Base-by-base conservation (phyloP, 2,113 vertebrate species). In the Chaetodon trifascialis region DNA sequence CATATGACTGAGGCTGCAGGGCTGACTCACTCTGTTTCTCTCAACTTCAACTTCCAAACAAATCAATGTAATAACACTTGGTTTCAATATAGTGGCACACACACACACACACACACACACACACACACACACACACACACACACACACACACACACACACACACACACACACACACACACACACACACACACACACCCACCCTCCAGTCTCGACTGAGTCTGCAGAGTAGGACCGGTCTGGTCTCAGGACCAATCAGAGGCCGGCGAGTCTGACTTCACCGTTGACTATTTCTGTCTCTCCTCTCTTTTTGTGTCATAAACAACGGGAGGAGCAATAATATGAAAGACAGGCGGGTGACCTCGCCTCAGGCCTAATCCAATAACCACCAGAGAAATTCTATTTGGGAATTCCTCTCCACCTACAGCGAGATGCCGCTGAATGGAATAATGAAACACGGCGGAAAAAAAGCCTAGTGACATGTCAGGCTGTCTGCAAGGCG, bases 351-450 rank as follows among this genome's bases (percentile, higher is more conserved):
- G 17, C 34, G 30, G 62, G 47, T 46, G 79, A 83, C 75, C 72
- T 73, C 2, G 21, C 63, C 73, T 4, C 0, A 14, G 64, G 0
- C 16, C 40, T 56, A 11, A 84, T 88, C 80, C 58, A 76, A 88
- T 86, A 73, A 73, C 23, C 21, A 34, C 73, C 46, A 2, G 12
- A 58, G 62, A 84, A 82, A 88, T 78, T n/a, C 70, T 83, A 86
- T 88, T 76, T 55, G 80, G 60, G 86, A 67, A 72, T 67, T 86
- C 68, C 60, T 76, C 74, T 73, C 66, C 76, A 65, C 83, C 77
- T 62, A 4, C 64, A 38, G 78, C 52, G 7, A 46, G 60, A 11
- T 12, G 4, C 54, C 4, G 36, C 56, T 1, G 11, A 42, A 52
- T 15, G 8, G 55, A 78, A 60, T 67, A 83, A 87, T 84, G 59